A percentile compares a stretch with the other conserved stretches of the same genome.
Conservation (phyloP, 2,797 vertebrate genomes). For the Diplodus puntazzo region DNA sequence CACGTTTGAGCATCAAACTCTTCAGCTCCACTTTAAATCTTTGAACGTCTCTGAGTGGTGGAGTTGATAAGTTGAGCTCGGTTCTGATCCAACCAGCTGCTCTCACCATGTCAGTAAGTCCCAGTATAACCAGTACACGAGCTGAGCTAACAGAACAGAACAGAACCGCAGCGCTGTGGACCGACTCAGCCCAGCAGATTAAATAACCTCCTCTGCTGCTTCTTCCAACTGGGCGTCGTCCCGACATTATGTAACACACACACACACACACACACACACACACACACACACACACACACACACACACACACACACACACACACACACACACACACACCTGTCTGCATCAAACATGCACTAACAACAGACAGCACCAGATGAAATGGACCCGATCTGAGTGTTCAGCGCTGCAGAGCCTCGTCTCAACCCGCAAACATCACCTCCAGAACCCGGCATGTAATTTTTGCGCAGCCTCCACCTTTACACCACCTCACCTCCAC, state of each 20-base stretch:
- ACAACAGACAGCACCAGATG: not conserved
- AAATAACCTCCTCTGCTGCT: constrained; percentile 42
- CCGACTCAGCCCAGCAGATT: constrained; percentile 28
- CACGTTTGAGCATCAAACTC: not conserved
- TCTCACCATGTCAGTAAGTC: not conserved
- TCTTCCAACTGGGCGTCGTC: constrained; percentile 22
- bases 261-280: not conserved
- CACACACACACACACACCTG: not conserved
- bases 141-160: too few species aligned
- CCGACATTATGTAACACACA: constrained; percentile 63
- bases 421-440: not conserved
- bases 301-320: constrained; percentile 46
- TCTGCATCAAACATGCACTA: not conserved
- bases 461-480: not conserved
- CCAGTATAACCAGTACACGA: not conserved
- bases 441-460: not conserved
- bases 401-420: not conserved
- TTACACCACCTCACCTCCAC: too few species aligned
- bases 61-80: too few species aligned
- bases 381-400: not conserved
- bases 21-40: too few species aligned
- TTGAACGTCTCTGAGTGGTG: too few species aligned
- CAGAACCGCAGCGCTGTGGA: not conserved
- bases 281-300: constrained; percentile 4
- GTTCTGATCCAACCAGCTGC: not conserved